Base-by-base conservation (phyloP, 1,140 invertebrate genomes). In the Conus ventricosus region DNA sequence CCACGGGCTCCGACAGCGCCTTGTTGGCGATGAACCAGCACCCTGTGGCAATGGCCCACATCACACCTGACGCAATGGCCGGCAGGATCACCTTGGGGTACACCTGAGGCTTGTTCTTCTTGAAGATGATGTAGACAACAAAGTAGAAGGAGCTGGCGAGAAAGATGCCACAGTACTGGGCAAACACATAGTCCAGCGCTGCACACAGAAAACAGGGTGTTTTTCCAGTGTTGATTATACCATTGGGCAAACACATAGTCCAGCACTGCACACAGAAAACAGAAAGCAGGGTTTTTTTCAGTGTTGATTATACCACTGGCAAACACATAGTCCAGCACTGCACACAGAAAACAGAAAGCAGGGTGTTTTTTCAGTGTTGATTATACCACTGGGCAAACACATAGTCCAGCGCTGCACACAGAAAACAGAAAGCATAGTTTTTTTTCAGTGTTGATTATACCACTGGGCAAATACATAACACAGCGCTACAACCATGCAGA, bases 181-280 rank as follows among this genome's bases (percentile, higher is more conserved):
- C 93, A 92, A 96, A 96, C 10, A 95, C 95, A 90, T 95, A 96
- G 88, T 95, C 95, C 57, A 96, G 89, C 87, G 91, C 95, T 94
- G 91, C 60, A 93, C 67, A 71, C 15, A 71, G 11, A 11, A 63
- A 63, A 71, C 57, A 60, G 57, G 57, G 39, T 39, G 0, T 39
- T 39, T 39, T 39, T 39, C 3, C 39, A 39, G 39, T 3, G 39
- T 39, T 39, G 39, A 39, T 39, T 39, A 39, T 39, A 39, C 39
- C 39, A 39, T 39, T 39, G 39, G 39, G 39, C 39, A 39, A 39
- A 39, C 39, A 39, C 39, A 39, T 39, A 39, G 39, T 39, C 39
- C 39, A 39, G 39, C 39, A 3, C 39, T 39, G 39, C 39, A 39
- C 39, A 39, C 39, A 39, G 39, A 11, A 63, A 63, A 71, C 57